These are phyloP conservation scores for Copsychus sechellarum DNA, from an alignment of 2,113 vertebrate species.

Conservation along the genomic window DNA sequence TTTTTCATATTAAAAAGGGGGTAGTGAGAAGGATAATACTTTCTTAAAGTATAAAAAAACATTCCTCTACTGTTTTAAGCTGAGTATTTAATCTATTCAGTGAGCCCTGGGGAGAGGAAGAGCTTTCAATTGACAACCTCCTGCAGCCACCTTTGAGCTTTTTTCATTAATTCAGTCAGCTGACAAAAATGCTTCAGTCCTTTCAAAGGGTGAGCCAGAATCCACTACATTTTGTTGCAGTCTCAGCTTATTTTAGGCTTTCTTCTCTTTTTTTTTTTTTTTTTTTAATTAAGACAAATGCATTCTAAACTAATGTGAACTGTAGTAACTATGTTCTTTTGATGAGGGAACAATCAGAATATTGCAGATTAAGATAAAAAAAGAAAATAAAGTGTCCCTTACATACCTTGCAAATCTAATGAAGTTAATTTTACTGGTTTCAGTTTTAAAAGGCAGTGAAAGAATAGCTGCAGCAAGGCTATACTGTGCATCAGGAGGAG, in stretches of 20 bases:
- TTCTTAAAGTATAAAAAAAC: background rate
- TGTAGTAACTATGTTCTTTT: background rate
- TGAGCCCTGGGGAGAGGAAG: background rate
- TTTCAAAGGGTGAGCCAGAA: background rate
- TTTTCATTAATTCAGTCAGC: background rate
- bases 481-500: accelerated
- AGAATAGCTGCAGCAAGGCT: background rate
- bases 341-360: background rate
- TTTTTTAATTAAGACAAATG: background rate
- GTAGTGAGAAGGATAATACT: background rate
- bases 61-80: background rate
- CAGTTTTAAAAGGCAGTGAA: background rate
- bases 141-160: background rate
- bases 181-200: background rate
- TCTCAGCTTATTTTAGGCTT: background rate
- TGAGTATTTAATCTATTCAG: background rate
- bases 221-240: background rate
- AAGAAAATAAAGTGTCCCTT: background rate
- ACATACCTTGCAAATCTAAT: background rate
- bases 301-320: background rate
- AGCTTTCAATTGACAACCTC: background rate
- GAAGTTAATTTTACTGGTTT: background rate
- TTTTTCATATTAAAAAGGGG: background rate
- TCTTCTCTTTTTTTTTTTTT: background rate
- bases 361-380: background rate